A percentile compares a stretch with the other conserved stretches of the same genome.
Conservation (phyloP, 2,113 vertebrate genomes). For the Nothocercus julius region DNA sequence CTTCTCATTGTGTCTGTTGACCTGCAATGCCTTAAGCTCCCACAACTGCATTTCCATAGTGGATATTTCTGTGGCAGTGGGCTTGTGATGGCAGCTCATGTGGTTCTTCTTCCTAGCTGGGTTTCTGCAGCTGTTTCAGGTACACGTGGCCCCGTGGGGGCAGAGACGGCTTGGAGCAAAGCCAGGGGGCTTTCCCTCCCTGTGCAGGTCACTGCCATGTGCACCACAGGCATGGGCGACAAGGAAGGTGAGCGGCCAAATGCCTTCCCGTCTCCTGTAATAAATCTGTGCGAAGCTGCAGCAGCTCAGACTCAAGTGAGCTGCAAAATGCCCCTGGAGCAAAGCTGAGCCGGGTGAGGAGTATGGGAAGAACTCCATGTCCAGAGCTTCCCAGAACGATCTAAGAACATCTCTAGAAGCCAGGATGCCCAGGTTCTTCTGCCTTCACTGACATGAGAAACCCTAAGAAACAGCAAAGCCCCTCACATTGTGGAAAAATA, state of each 20-base stretch:
- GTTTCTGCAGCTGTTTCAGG: background rate
- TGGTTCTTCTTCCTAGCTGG: background rate
- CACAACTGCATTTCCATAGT: background rate
- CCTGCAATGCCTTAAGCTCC: background rate
- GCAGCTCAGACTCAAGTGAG: background rate
- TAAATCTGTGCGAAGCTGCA: background rate
- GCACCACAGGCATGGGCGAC: background rate
- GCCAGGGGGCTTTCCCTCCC: background rate
- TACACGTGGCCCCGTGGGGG: background rate
- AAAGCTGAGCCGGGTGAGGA: background rate
- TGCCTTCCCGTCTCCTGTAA: background rate
- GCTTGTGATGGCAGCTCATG: background rate
- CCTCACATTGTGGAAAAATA: background rate
- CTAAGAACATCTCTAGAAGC: background rate
- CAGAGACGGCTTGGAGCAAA: background rate
- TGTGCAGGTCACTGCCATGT: accelerated
- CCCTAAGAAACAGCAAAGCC: background rate
- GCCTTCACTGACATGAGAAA: background rate
- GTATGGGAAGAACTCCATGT: background rate
- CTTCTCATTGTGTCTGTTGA: background rate
- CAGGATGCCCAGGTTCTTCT: background rate
- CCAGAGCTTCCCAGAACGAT: background rate
- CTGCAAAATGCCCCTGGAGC: background rate
- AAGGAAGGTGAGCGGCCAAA: background rate
- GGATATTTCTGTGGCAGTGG: background rate